Evolutionary conservation across 2,888 invertebrate genomes (phyloP).

Genomic region (Ypsolopha sequella): DNA sequence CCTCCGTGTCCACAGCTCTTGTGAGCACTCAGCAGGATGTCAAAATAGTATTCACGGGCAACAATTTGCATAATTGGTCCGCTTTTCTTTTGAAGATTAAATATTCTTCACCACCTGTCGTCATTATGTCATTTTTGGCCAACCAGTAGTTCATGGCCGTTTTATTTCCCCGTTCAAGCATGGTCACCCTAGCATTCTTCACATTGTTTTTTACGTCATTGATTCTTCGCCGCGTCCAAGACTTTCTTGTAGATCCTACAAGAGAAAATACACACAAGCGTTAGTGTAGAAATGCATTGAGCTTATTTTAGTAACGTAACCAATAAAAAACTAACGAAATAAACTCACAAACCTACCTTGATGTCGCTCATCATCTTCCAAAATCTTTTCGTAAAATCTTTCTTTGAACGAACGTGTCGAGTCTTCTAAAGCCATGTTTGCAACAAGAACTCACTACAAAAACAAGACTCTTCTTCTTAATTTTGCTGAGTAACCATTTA

Average conservation of each 20-base stretch:
- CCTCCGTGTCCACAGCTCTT: no score
- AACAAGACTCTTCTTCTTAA: not conserved
- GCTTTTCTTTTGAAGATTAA: conserved; percentile 1
- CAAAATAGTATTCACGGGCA: not conserved
- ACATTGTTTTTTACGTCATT: not conserved
- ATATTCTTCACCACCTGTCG: not conserved
- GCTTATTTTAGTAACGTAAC: not conserved
- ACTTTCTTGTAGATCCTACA: not conserved
- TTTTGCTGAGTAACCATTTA: no score
- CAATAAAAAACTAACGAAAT: not conserved
- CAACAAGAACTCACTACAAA: not conserved
- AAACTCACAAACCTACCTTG: not conserved
- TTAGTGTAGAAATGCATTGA: not conserved
- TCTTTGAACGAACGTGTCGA: not conserved
- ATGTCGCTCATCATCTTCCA: not conserved
- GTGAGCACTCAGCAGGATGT: not conserved
- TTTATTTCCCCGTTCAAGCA: not conserved
- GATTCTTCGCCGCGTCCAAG: not conserved
- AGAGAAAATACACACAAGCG: not conserved
- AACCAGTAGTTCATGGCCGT: not conserved
- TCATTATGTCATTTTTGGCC: not conserved
- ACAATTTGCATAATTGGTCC: not conserved
- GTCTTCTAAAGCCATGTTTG: not conserved
- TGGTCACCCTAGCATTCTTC: not conserved
- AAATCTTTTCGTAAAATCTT: not conserved